Base-by-base conservation (phyloP, 2,797 vertebrate species). In the Pipistrellus nathusii region DNA sequence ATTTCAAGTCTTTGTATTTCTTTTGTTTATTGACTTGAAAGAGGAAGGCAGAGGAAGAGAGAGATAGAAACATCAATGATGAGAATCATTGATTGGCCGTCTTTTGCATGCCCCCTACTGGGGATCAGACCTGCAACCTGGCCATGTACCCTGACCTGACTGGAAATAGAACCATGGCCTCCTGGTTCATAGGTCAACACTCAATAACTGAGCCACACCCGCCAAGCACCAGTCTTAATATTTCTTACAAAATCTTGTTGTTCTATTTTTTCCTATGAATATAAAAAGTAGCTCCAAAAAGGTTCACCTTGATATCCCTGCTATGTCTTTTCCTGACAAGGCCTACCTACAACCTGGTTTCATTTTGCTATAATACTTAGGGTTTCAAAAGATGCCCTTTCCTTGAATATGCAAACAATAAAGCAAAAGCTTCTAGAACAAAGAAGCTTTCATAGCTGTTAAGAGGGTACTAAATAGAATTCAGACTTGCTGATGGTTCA, bases 1-100 rank as follows among this genome's bases (percentile, higher is more conserved):
- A 72, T 85, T 95, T 93, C 88, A 51, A 51, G 64, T 93, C 78
- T 92, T 97, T 90, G 8, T 41, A 87, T 94, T 97, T 95, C 78
- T 77, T 86, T 57, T 59, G 25, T 59, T 59, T 27, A 27, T 59
- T 59, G 23, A 59, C 57, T 25, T 59, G 57, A 12, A 23, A 59
- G 23, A 59, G 57, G 57, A 59, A 59, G 57, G 25, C 25, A 59
- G 57, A 59, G 25, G 23, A 59, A 59, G 55, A 57, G 23, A 25
- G 23, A 59, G 57, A 59, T 59, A 27, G 57, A 59, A 59, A 59
- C 57, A 59, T 27, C 57, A 59, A 2, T 59, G 25, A 59, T 59
- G 25, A 59, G 23, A 59, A 59, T 27, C 57, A 59, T 13, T 59
- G 57, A 27, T 59, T 11, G 11, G 57, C 25, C 27, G 57, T 25